These are phyloP conservation scores for Anas acuta DNA, from an alignment of 2,797 vertebrate species.

Conservation along the genomic window DNA sequence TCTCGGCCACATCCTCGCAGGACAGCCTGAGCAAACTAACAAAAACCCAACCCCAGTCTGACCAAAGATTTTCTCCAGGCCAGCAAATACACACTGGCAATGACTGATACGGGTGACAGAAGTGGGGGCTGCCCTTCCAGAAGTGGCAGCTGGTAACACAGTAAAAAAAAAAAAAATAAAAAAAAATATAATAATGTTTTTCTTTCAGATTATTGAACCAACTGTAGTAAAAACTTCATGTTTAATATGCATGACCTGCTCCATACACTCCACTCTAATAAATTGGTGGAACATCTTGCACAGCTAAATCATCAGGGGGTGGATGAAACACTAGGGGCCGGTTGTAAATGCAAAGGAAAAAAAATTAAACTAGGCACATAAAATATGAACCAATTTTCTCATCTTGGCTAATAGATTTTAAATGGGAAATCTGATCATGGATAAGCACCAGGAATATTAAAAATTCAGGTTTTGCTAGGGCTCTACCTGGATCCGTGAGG, in stretches of 20 bases:
- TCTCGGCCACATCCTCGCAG: neutral
- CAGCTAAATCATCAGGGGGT: slow-evolving; percentile 41
- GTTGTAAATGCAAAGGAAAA: slow-evolving; percentile 48
- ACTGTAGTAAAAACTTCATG: neutral
- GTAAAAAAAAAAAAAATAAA: neutral
- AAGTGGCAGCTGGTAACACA: slow-evolving; percentile 1
- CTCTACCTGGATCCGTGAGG: neutral
- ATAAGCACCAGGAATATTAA: neutral
- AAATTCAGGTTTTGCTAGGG: neutral
- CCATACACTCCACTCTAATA: slow-evolving; percentile 10
- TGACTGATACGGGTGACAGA: slow-evolving; percentile 54
- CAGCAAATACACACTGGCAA: slow-evolving; percentile 37
- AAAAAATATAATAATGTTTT: neutral
- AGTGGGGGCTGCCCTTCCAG: slow-evolving; percentile 13
- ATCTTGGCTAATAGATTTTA: slow-evolving; percentile 35
- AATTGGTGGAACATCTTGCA: slow-evolving; percentile 47
- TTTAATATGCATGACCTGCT: slow-evolving; percentile 51
- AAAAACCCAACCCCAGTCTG: slow-evolving; percentile 26
- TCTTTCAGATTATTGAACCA: slow-evolving; percentile 22
- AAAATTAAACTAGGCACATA: slow-evolving; percentile 13
- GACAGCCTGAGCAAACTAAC: slow-evolving; percentile 23
- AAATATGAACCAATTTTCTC: slow-evolving; percentile 31
- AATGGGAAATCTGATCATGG: slow-evolving; percentile 15
- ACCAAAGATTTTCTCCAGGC: slow-evolving; percentile 31
- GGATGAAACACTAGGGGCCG: slow-evolving; percentile 31